Base-by-base conservation (phyloP, 2,797 vertebrate genomes). In the Sphaeramia orbicularis region DNA sequence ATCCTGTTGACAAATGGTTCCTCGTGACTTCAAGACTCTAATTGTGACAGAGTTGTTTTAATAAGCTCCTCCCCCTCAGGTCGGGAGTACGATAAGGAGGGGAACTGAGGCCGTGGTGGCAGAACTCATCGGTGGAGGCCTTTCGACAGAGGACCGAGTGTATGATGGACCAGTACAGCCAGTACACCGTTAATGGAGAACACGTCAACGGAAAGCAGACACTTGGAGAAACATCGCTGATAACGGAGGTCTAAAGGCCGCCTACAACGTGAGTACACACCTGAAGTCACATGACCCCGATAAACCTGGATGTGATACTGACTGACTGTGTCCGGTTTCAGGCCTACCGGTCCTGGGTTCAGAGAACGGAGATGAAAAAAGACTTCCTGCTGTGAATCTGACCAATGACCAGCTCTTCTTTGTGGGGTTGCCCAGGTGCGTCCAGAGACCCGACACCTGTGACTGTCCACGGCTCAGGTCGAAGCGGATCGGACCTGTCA, bases 341-440 rank as follows among this genome's bases (percentile, higher is more conserved):
- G 98, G 97, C 98, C 0, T 99, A 99, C 72, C 94, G 88, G 60
- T 92, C 94, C 0, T 99, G 96, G 96, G 88, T 97, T 56, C 84
- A 89, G 76, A 95, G 76, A 95, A 96, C 0, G 96, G 97, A 1
- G 94, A 96, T 12, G 98, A 99, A 86, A 96, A 96, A 74, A 92
- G 44, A 56, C 93, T 99, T 59, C 98, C 98, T 1, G 97, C 96
- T 0, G 93, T 99, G 70, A 96, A 94, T 57, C 94, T 99, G 73
- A 98, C 96, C 66, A 99, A 96, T 57, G 95, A 98, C 78, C 98
- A 99, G 88, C 96, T 99, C 48, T 99, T 99, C 93, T 99, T 99
- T 2, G 95, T 99, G 58, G 97, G 97, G 60, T 99, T 42, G 97
- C 98, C 2, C 98, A 99, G 96, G 97, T 98, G 43, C 80, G 61